Evolutionary conservation across 2,888 invertebrate genomes (phyloP).

Genomic region (Quadriops clusia): DNA sequence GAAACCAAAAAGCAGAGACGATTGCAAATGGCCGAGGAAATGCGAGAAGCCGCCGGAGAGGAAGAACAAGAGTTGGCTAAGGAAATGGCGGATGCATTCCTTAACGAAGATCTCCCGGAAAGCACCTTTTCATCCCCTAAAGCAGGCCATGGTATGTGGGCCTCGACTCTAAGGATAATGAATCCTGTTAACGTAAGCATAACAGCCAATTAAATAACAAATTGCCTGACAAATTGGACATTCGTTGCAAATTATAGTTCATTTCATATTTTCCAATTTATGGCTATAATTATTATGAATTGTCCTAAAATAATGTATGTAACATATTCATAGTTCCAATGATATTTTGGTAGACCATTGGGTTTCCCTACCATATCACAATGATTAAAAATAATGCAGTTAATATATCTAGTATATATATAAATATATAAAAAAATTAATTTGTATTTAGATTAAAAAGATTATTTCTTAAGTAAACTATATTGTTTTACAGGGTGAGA

Average conservation of each 20-base stretch:
- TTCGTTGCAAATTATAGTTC: too few species aligned
- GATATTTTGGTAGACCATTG: too few species aligned
- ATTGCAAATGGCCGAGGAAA: slow-evolving; percentile 96
- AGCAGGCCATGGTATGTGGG: slow-evolving; percentile 94
- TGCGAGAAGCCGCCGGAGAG: slow-evolving; percentile 93
- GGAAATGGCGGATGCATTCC: slow-evolving; percentile 95
- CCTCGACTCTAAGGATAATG: slow-evolving; percentile 76
- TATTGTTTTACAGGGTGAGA: slow-evolving; percentile 44
- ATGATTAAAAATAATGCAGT: too few species aligned
- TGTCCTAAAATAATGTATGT: too few species aligned
- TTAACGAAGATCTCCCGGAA: slow-evolving; percentile 90
- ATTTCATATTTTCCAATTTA: too few species aligned
- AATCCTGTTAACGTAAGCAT: slow-evolving; percentile 60
- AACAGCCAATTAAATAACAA: too few species aligned
- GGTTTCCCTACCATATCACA: too few species aligned
- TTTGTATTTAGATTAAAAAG: slow-evolving; percentile 1
- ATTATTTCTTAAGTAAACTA: neutral
- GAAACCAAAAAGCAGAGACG: slow-evolving; percentile 85
- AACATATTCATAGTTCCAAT: too few species aligned
- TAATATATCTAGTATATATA: too few species aligned
- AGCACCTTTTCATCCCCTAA: slow-evolving; percentile 91
- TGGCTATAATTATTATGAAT: too few species aligned
- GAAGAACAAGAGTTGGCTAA: slow-evolving; percentile 92
- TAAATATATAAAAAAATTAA: too few species aligned
- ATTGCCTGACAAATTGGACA: too few species aligned